Percentiles rank a stretch among this genome's conserved stretches.
phyloP scores from a whole-genome alignment of 1,140 invertebrate genomes.

The Zaprionus capensis region DNA sequence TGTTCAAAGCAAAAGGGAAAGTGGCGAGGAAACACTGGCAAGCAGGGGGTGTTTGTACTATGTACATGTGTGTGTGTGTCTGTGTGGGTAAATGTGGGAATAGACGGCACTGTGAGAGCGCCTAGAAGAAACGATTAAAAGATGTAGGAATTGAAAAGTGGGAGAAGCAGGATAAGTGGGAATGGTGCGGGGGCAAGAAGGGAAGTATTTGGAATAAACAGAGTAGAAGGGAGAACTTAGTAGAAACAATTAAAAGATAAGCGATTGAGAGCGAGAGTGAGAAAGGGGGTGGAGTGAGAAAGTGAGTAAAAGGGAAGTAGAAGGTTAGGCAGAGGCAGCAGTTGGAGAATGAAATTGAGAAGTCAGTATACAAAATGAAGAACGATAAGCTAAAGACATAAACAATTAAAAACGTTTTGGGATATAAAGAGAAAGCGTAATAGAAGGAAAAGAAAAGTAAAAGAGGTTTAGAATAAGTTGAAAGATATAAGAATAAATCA shows the following conservation, averaged over 20 bases:
- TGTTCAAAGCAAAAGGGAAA: constrained; percentile 13
- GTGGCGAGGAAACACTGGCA: constrained; percentile 13
- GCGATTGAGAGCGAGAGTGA: constrained; percentile 1
- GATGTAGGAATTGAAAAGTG: not conserved
- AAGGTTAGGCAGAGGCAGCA: not conserved
- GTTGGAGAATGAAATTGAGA: not conserved
- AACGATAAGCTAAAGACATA: not conserved
- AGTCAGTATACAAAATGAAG: not conserved
- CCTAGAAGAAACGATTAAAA: constrained; percentile 7
- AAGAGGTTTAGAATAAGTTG: not conserved
- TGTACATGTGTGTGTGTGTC: not conserved
- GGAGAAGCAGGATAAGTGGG: not conserved
- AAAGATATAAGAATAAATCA: not conserved
- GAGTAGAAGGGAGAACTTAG: not conserved
- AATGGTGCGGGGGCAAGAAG: not conserved
- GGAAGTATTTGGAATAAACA: not conserved
- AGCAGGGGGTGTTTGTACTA: not conserved
- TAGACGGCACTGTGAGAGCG: not conserved
- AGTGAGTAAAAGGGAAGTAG: not conserved
- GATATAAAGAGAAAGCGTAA: not conserved
- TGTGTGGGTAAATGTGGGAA: not conserved
- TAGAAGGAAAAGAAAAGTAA: not conserved
- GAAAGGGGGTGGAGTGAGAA: not conserved
- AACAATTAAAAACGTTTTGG: not conserved
- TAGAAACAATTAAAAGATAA: constrained; percentile 8